Percentiles rank a stretch among this genome's conserved stretches.
These are phyloP conservation scores for Digitonthophagus gazella DNA, from an alignment of 2,888 invertebrate species.

Conservation along the genomic window DNA sequence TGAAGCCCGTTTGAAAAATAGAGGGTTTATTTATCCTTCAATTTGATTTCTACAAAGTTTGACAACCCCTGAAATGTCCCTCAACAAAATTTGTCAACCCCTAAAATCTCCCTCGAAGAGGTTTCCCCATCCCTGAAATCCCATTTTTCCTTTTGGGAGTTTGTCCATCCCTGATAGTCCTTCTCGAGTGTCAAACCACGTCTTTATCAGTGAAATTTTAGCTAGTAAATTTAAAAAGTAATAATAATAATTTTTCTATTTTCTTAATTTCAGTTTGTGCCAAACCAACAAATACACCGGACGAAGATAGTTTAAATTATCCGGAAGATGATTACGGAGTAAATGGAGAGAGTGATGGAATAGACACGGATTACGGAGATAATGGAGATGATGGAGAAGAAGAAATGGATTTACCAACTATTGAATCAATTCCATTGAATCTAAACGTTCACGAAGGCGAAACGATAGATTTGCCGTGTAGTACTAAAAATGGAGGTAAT, in stretches of 20 bases:
- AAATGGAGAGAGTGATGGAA: not conserved
- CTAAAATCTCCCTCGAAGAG: too few species aligned
- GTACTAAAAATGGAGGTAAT: not conserved
- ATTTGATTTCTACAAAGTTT: too few species aligned
- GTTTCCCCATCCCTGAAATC: too few species aligned
- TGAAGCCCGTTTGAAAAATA: too few species aligned
- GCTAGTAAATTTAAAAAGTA: too few species aligned
- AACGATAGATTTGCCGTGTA: not conserved
- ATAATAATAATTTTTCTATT: not conserved
- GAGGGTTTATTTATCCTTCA: too few species aligned
- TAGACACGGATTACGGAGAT: not conserved
- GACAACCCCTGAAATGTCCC: too few species aligned
- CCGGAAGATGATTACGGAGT: not conserved
- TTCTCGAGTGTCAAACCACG: too few species aligned
- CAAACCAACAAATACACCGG: not conserved
- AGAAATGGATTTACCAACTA: not conserved
- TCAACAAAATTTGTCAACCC: too few species aligned
- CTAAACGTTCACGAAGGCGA: not conserved
- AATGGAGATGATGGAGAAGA: not conserved
- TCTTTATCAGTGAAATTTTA: too few species aligned
- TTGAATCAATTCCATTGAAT: not conserved
- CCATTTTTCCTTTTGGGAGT: too few species aligned
- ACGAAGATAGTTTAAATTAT: not conserved
- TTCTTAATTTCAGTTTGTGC: conserved; percentile 5
- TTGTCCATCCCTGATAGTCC: too few species aligned